Conservation (phyloP, 2,113 vertebrate species). For the Aix galericulata region DNA sequence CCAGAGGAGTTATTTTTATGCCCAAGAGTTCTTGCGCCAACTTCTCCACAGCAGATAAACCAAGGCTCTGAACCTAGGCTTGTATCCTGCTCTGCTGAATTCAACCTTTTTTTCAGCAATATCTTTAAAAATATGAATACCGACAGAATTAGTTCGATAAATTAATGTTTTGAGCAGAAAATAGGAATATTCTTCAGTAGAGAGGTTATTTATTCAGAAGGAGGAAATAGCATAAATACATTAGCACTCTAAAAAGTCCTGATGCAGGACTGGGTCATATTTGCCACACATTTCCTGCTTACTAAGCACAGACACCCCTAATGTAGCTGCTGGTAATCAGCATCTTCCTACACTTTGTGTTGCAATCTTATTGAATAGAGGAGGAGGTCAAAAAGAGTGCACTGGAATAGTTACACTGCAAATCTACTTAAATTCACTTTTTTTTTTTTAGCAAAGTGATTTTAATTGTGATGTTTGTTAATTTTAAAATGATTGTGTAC, state of each 20-base stretch:
- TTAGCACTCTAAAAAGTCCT: not conserved
- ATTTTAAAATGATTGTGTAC: not conserved
- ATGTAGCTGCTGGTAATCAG: not conserved
- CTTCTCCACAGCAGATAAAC: not conserved
- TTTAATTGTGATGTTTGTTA: not conserved
- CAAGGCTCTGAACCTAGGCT: not conserved
- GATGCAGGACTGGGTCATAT: not conserved
- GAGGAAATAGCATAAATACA: not conserved
- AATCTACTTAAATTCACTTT: not conserved
- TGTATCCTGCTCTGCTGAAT: not conserved
- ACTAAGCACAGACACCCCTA: accelerated
- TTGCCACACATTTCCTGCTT: not conserved
- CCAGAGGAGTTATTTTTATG: not conserved
- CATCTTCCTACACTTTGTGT: not conserved
- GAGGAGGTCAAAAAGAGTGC: not conserved
- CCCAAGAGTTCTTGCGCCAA: accelerated
- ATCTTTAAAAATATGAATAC: not conserved
- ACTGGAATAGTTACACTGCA: not conserved
- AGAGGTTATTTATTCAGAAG: not conserved
- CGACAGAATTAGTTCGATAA: not conserved
- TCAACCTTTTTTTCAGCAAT: not conserved
- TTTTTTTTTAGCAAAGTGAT: not conserved
- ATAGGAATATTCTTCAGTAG: not conserved
- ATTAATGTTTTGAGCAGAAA: not conserved
- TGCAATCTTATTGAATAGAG: not conserved